A percentile compares a stretch with the other conserved stretches of the same genome.
Evolutionary conservation across 2,113 vertebrate species (phyloP).

Genomic region (Tenrec ecaudatus): DNA sequence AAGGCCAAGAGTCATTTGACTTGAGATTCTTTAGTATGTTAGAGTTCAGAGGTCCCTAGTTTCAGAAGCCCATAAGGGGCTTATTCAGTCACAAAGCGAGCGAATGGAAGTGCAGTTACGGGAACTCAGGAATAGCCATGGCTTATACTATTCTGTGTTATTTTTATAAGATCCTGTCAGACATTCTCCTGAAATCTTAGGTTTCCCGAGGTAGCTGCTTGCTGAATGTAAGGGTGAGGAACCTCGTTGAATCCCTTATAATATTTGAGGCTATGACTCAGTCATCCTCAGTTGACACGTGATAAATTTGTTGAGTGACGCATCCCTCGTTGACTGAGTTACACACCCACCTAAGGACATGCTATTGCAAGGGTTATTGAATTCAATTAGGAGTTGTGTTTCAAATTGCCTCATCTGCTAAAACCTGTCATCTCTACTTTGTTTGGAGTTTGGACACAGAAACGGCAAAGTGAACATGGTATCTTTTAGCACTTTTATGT

Average conservation of each 20-base stretch:
- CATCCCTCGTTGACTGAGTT: neutral
- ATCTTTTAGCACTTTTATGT: neutral
- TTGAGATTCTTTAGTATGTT: neutral
- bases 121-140: neutral
- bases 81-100: neutral
- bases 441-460: conserved; percentile 12
- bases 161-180: neutral
- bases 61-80: neutral
- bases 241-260: neutral
- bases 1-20: neutral
- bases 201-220: neutral
- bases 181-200: neutral
- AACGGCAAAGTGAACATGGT: neutral
- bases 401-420: neutral
- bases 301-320: neutral
- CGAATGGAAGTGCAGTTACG: neutral
- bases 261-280: neutral
- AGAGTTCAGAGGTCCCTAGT: neutral
- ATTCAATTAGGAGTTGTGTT: neutral
- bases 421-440: neutral
- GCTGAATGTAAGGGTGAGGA: neutral
- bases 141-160: neutral
- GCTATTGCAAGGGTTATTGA: neutral
- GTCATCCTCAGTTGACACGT: neutral
- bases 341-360: neutral